Base-by-base conservation (phyloP, 2,113 vertebrate species). In the Muntiacus reevesi region DNA sequence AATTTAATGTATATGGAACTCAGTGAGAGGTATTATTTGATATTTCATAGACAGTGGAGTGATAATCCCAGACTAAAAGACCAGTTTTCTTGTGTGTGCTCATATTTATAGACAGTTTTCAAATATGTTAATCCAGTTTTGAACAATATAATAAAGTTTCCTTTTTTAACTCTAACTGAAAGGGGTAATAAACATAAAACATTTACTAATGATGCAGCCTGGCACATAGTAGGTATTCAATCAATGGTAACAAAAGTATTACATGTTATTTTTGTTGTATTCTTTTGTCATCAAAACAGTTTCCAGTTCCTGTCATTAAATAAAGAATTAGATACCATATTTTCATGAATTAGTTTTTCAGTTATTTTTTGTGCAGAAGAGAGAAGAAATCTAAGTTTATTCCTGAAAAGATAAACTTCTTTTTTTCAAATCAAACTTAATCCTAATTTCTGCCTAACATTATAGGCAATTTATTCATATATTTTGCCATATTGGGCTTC, bases 191-290 rank as follows among this genome's bases (percentile, higher is more conserved):
- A 89, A 84, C 2, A 89, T 85, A 95, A 94, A 94, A 54, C 13
- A 82, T 5, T 33, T 86, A 82, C 10, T 71, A 90, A 95, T 76
- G 76, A 88, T 60, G 30, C 25, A 67, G 21, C 16, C 8, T 78
- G 10, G 17, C 7, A 79, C 5, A 87, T 4, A 92, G 33, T 40
- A 95, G 43, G n/a, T 79, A 43, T 86, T 93, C 40, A 90, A 79
- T 55, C 93, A 88, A 50, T 88, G 59, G 92, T 91, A 91, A 89
- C 6, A 89, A 90, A 95, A 93, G 28, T 40, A 74, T 92, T 55
- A 62, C 40, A 83, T 67, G 89, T 90, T 62, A 47, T 89, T 62
- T 95, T 92, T 96, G 33, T 76, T 30, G 9, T 40, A 52, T 59
- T 90, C 16, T 47, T 86, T 97, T 94, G 52, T 89, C 33, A 97